Percentiles rank a stretch among this genome's conserved stretches.
These are phyloP conservation scores for Pangasius djambal DNA, from an alignment of 2,797 vertebrate species.

Conservation along the genomic window DNA sequence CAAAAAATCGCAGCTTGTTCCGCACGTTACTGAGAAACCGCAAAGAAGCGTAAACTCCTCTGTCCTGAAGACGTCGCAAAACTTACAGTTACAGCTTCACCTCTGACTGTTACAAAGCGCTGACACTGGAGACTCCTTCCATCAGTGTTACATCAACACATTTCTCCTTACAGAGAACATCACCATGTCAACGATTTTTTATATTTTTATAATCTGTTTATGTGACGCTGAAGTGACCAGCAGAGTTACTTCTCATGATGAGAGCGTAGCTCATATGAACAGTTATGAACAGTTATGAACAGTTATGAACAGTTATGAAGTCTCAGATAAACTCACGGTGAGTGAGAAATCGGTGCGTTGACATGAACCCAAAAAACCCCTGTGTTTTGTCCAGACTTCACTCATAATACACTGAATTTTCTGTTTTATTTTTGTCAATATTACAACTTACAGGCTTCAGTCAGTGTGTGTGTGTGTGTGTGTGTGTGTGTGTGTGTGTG, in stretches of 20 bases:
- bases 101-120: background rate
- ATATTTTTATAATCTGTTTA: background rate
- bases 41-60: background rate
- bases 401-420: background rate
- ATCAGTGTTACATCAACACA: background rate
- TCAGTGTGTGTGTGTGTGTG: background rate
- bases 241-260: background rate
- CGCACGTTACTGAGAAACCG: background rate
- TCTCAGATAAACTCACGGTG: no score
- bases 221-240: background rate
- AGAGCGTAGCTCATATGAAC: background rate
- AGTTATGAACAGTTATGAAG: background rate
- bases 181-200: background rate
- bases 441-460: background rate
- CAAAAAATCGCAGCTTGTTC: background rate
- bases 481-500: background rate
- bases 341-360: no score
- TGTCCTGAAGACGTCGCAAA: background rate
- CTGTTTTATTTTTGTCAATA: background rate
- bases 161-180: background rate
- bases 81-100: background rate
- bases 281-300: no score
- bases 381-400: no score
- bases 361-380: no score
- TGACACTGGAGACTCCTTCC: background rate